Base-by-base conservation (phyloP, 2,113 vertebrate species). In the Micromys minutus region DNA sequence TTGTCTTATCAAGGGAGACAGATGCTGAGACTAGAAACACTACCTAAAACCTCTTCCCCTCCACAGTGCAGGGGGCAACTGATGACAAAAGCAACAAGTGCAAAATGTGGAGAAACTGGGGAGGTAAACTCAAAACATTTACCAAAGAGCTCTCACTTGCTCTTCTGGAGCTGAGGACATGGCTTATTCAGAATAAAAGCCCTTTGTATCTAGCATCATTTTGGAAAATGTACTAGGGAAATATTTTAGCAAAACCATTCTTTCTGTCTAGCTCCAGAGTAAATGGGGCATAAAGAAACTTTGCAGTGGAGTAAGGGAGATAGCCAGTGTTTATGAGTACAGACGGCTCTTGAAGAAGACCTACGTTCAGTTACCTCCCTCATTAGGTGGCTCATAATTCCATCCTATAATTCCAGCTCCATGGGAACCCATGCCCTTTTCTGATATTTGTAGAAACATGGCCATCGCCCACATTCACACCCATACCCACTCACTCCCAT, bases 51-150 rank as follows among this genome's bases (percentile, higher is more conserved):
- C 10, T 93, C 65, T 74, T 77, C 31, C 31, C 55, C 31, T 89
- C 19, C 34, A 71, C 77, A 89, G 36, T 57, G 65, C 50, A 87
- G 5, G 36, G 29, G 84, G 31, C 24, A 91, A 63, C 11, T 57
- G 77, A 42, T 75, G 39, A 26, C 61, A 94, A 52, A 75, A 86
- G 36, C 89, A 90, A 39, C 21, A 90, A 55, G 45, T 31, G 45
- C 21, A 76, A 90, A 76, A 21, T 74, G 67, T 29, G 39, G 5
- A 0, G 93, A 93, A 93, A 0, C 29, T 42, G n/a, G 72, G n/a
- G 91, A 52, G 72, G 26, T 61, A 52, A 94, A 94, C n/a, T 71
- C 71, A 55, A 93, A 91, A 91, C 42, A 36, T 13, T 87, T 91
- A 69, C 50, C n/a, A 21, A 42, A 47, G 39, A 21, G 15, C 12